A percentile compares a stretch with the other conserved stretches of the same genome.
phyloP scores from a whole-genome alignment of 2,113 vertebrate species.

The Paracyprichromis sp. region DNA sequence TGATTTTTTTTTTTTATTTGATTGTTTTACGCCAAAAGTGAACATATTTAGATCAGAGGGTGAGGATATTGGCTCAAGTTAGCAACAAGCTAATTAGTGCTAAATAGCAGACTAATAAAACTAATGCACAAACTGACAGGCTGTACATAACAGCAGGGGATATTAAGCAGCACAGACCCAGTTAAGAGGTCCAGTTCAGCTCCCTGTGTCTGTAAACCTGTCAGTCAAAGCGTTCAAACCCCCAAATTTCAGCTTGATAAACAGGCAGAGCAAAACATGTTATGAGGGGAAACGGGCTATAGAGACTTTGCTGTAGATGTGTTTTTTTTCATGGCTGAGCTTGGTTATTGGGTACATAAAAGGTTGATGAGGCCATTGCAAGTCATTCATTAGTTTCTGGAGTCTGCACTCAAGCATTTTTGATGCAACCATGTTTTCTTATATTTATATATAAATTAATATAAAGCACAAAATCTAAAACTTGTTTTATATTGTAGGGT shows the following conservation, averaged over 20 bases:
- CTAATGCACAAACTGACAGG: not conserved
- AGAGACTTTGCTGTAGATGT: not conserved
- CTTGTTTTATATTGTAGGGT: not conserved
- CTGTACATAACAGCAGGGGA: not conserved
- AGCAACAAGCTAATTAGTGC: not conserved
- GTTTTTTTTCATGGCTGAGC: not conserved
- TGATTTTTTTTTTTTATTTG: not conserved
- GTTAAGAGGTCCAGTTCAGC: not conserved
- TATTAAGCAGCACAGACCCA: not conserved
- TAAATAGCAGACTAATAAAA: not conserved
- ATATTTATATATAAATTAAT: not conserved
- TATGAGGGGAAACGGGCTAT: not conserved
- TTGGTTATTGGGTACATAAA: not conserved
- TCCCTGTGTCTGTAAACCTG: not conserved
- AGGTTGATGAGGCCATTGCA: not conserved
- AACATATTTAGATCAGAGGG: not conserved
- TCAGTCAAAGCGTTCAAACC: not conserved
- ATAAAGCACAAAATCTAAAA: not conserved
- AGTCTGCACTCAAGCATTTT: not conserved
- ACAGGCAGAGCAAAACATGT: not conserved
- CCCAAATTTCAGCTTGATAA: not conserved
- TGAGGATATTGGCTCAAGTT: not conserved
- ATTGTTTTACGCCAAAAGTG: rapidly evolving
- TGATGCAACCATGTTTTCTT: not conserved
- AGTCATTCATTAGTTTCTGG: not conserved